Conservation (phyloP, 2,888 invertebrate genomes). For the Caradrina kadenii region DNA sequence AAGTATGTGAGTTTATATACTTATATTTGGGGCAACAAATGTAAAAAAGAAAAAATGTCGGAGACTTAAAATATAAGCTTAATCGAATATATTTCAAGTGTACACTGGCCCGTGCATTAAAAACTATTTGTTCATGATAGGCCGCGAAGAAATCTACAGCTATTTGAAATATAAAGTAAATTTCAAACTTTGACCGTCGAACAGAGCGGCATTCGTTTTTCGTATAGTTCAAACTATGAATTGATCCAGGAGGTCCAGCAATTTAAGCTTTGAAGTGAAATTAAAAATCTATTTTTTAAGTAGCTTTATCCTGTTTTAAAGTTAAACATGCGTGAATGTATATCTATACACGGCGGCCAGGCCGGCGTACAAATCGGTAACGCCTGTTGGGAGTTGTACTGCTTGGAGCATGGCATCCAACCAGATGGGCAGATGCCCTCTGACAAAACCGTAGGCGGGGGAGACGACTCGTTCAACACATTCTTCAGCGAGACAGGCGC, state of each 20-base stretch:
- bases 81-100: too few relatives aligned
- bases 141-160: conserved; percentile 18
- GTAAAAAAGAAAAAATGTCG: too few relatives aligned
- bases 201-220: conserved; percentile 58
- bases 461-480: conserved; percentile 98
- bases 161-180: conserved; percentile 42
- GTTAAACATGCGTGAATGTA: conserved; percentile 86
- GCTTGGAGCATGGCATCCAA: conserved; percentile 95
- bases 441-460: conserved; percentile 95
- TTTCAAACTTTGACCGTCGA: conserved; percentile 58
- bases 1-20: too few relatives aligned
- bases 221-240: conserved; percentile 66
- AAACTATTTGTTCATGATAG: conserved; percentile 29
- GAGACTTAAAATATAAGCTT: too few relatives aligned
- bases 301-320: conserved; percentile 63
- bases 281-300: conserved; percentile 77
- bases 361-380: conserved; percentile 96
- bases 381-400: conserved; percentile 96
- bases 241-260: conserved; percentile 66
- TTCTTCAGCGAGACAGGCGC: conserved; percentile 98
- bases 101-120: background rate
- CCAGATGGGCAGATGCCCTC: conserved; percentile 97
- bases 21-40: too few relatives aligned
- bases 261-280: conserved; percentile 59
- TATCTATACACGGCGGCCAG: conserved; percentile 87